Conservation (phyloP, 2,113 vertebrate species). For the Osmerus mordax region DNA sequence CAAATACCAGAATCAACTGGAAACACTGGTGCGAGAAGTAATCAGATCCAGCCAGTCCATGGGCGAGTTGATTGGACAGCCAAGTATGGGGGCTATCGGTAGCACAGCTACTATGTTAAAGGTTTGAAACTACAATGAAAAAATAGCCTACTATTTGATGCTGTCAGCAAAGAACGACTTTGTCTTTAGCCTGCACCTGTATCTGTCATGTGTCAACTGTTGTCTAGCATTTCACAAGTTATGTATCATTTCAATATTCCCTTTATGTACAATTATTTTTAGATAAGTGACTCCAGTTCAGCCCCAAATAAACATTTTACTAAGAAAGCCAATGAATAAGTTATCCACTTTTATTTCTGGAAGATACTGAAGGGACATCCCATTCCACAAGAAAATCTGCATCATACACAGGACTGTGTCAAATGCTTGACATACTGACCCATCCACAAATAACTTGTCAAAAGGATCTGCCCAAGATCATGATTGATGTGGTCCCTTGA, state of each 20-base stretch:
- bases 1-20: constrained; percentile 56
- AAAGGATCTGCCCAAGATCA: constrained; percentile 17
- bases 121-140: too few relatives aligned
- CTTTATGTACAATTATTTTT: not conserved
- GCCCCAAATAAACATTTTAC: not conserved
- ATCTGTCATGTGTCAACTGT: not conserved
- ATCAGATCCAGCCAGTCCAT: constrained; percentile 72
- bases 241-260: not conserved
- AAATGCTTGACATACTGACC: not conserved
- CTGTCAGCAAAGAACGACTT: not conserved
- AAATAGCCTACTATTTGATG: not conserved
- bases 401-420: not conserved
- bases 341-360: not conserved
- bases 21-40: constrained; percentile 54
- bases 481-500: constrained; percentile 49
- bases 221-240: not conserved
- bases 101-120: constrained; percentile 32
- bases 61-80: constrained; percentile 85
- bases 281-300: not conserved
- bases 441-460: not conserved
- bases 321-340: not conserved
- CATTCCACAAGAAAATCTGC: not conserved
- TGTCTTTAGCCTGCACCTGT: not conserved
- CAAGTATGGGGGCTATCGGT: constrained; percentile 82
- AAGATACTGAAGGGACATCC: not conserved